Evolutionary conservation across 1,140 invertebrate species (phyloP).

Genomic region (Hormaphis cornu): DNA sequence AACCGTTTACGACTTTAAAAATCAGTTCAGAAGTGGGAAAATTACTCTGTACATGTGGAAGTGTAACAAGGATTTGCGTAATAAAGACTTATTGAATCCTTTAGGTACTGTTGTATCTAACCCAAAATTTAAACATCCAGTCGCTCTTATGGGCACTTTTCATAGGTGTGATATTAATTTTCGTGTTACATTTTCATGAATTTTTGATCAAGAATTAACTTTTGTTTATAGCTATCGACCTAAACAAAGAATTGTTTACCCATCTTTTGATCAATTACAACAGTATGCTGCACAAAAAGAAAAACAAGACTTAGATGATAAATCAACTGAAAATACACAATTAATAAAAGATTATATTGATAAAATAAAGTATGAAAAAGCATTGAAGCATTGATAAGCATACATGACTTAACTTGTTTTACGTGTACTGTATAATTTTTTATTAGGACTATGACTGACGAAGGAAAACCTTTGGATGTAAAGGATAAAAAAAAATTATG

Average conservation of each 20-base stretch:
- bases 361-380: slow-evolving; percentile 36
- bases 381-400: too few species aligned
- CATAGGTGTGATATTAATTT: slow-evolving; percentile 50
- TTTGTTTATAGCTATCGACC: slow-evolving; percentile 16
- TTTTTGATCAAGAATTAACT: not conserved
- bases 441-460: slow-evolving; percentile 3
- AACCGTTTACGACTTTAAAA: slow-evolving; percentile 87
- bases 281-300: slow-evolving; percentile 50
- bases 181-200: not conserved
- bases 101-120: slow-evolving; percentile 77
- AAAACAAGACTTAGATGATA: slow-evolving; percentile 28
- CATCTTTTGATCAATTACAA: slow-evolving; percentile 56
- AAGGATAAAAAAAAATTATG: slow-evolving; percentile 81
- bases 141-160: slow-evolving; percentile 72
- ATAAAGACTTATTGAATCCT: slow-evolving; percentile 77
- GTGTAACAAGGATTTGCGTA: slow-evolving; percentile 70
- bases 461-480: slow-evolving; percentile 50
- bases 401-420: too few species aligned
- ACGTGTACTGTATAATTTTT: not conserved
- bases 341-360: slow-evolving; percentile 37
- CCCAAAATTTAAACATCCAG: slow-evolving; percentile 67
- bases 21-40: slow-evolving; percentile 70
- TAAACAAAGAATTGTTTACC: slow-evolving; percentile 60
- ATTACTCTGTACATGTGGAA: slow-evolving; percentile 86
- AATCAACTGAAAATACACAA: slow-evolving; percentile 25